Evolutionary conservation across 2,113 vertebrate species (phyloP), one percentile per base, ranked within the genome.

Genomic region (Holacanthus passer): DNA sequence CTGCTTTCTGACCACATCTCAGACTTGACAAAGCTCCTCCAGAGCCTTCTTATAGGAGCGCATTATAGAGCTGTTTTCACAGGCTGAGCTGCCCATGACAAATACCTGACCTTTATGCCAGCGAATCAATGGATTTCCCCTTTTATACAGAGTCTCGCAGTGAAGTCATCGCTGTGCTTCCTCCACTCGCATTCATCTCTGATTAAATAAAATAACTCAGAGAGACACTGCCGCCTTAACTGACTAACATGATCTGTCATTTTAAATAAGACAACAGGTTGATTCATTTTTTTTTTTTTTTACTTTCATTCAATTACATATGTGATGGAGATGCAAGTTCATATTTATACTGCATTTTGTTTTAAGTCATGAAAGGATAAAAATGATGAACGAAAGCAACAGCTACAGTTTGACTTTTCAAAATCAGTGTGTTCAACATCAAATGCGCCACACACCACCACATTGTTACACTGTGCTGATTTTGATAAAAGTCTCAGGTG

Each of bases 281-380:
- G 0, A 55, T 55, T 58, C 3, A 29, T 43, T 45, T n/a, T n/a
- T n/a, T n/a, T n/a, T 43, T 24, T 31, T 73, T 37, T 48, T 41
- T 24, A 66, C 62, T 31, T 29, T 29, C 20, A 31, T 59, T 65
- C 22, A 39, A 7, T 48, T 69, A 50, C 32, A 5, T 11, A 19
- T 52, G 45, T 16, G 50, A 41, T 73, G 8, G 13, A 66, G 50
- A 66, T 5, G n/a, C 13, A 66, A 59, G 59, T 5, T 27, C 11
- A 43, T 13, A 41, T 48, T 35, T 27, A 43, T 39, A 16, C 11
- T 27, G 29, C 27, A 24, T 59, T 39, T 35, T 47, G 7, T 55
- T 69, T 31, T 19, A 75, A 53, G 45, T 60, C 10, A 52, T 43
- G 37, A n/a, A n/a, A n/a, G n/a, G n/a, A n/a, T n/a, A n/a, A n/a